Percentiles rank a stretch among this genome's conserved stretches.
These are phyloP conservation scores for Microcaecilia unicolor DNA, from an alignment of 2,797 vertebrate species.

Conservation along the genomic window DNA sequence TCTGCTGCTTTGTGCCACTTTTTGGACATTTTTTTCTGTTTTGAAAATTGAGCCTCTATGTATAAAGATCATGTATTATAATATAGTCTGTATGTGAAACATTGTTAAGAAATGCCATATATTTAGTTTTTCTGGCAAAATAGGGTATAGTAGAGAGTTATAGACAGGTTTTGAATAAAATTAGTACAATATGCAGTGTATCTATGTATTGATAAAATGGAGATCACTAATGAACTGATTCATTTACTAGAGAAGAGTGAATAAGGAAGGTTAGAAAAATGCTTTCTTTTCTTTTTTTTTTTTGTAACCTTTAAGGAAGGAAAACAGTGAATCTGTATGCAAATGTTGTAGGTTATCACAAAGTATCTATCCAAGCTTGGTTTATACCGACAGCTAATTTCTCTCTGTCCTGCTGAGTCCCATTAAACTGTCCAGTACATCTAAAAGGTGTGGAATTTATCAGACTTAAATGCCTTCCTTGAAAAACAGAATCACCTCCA, in stretches of 20 bases:
- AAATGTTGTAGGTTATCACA: constrained; percentile 27
- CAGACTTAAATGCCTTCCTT: constrained; percentile 16
- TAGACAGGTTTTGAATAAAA: not conserved
- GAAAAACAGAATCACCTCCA: constrained; percentile 1
- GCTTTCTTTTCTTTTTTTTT: constrained; percentile 15
- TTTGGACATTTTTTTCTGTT: too few species aligned
- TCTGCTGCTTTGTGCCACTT: too few species aligned
- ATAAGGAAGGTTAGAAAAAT: constrained; percentile 1
- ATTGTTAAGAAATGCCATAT: too few species aligned
- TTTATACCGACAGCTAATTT: constrained; percentile 21
- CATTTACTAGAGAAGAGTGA: constrained; percentile 16
- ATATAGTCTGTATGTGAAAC: too few species aligned
- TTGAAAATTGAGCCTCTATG: too few species aligned
- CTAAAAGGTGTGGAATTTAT: constrained; percentile 34
- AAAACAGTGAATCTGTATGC: constrained; percentile 17
- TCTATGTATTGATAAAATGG: constrained; percentile 12
- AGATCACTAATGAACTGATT: constrained; percentile 14
- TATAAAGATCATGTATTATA: too few species aligned
- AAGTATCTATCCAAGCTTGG: constrained; percentile 8
- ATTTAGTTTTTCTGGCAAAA: too few species aligned
- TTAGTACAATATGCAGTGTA: not conserved
- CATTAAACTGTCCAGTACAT: constrained; percentile 12
- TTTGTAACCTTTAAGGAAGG: constrained; percentile 27
- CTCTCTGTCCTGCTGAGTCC: constrained; percentile 22
- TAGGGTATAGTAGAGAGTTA: too few species aligned